A percentile compares a stretch with the other conserved stretches of the same genome.
These are phyloP conservation scores for Azorinus chamasolen DNA, from an alignment of 2,888 invertebrate genomes.

Conservation along the genomic window DNA sequence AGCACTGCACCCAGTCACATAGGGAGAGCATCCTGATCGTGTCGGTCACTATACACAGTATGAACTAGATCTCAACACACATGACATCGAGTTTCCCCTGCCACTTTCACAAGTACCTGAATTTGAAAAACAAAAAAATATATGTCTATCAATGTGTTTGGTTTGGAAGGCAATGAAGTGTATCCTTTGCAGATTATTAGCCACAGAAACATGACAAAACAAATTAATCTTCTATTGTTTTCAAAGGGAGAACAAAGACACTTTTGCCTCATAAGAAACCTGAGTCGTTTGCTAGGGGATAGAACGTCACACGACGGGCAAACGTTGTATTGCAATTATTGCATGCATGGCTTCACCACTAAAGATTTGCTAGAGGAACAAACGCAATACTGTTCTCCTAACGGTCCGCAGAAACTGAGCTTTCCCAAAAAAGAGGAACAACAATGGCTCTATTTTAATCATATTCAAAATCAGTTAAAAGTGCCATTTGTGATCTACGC, in stretches of 20 bases:
- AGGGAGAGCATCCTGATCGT: constrained; percentile 12
- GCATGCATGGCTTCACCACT: constrained; percentile 36
- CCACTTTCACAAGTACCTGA: constrained; percentile 2
- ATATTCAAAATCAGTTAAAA: constrained; percentile 32
- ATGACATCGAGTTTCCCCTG: constrained; percentile 8
- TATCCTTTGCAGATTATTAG: constrained; percentile 16
- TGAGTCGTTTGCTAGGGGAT: constrained; percentile 28
- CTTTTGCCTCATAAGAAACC: constrained; percentile 32
- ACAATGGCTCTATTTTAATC: constrained; percentile 37
- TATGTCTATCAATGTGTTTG: constrained; percentile 36
- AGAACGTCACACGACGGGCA: constrained; percentile 26
- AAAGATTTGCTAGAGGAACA: constrained; percentile 25
- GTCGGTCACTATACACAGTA: constrained; percentile 26
- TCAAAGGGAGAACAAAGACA: constrained; percentile 29
- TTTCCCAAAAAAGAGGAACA: constrained; percentile 33
- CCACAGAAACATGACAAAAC: neutral
- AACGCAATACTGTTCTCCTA: constrained; percentile 40
- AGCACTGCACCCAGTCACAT: constrained; percentile 20
- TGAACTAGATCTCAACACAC: constrained; percentile 15
- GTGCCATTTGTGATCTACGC: constrained; percentile 37
- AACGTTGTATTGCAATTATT: constrained; percentile 45
- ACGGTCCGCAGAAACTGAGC: constrained; percentile 42
- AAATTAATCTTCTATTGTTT: constrained; percentile 22
- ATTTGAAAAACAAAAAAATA: constrained; percentile 32
- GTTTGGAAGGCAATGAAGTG: constrained; percentile 9